These are phyloP conservation scores for Drosophila persimilis DNA, from an alignment of 1,140 invertebrate genomes.

Conservation along the genomic window DNA sequence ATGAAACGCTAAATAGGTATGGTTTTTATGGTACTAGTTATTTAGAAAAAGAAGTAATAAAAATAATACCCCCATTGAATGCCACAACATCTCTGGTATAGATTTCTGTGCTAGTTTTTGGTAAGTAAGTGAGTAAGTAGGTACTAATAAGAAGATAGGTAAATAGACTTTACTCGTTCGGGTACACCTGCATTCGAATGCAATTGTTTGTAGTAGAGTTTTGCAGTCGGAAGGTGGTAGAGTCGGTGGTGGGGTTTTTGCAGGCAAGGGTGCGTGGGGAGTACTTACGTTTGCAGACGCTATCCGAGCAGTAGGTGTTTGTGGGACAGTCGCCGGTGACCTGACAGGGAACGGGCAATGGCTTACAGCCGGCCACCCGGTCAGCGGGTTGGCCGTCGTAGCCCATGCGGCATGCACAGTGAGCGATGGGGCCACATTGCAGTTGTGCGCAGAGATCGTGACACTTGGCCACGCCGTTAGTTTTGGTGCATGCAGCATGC, in stretches of 20 bases:
- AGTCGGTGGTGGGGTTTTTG: conserved; percentile 38
- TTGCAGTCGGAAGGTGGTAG: conserved; percentile 43
- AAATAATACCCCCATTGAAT: not conserved
- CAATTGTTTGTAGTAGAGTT: conserved; percentile 27
- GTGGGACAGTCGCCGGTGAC: conserved; percentile 88
- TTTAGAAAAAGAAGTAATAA: too few relatives aligned
- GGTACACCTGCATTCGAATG: too few relatives aligned
- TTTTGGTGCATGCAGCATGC: conserved; percentile 88
- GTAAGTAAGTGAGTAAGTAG: conserved; percentile 50
- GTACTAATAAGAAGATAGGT: conserved; percentile 1
- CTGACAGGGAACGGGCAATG: conserved; percentile 88
- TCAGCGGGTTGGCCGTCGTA: conserved; percentile 90
- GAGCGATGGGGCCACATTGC: conserved; percentile 88
- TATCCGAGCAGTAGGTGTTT: conserved; percentile 92
- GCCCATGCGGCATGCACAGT: conserved; percentile 90
- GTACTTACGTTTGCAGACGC: conserved; percentile 90
- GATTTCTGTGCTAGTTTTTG: conserved; percentile 57
- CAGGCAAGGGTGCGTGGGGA: conserved; percentile 10
- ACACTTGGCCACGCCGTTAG: conserved; percentile 89
- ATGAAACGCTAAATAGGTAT: too few relatives aligned
- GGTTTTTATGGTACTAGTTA: too few relatives aligned
- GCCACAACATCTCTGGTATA: conserved; percentile 16
- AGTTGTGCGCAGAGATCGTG: conserved; percentile 90
- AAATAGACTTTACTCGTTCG: not conserved
- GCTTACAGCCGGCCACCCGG: conserved; percentile 88